Base-by-base conservation (phyloP, 2,113 vertebrate species). In the Tapirus terrestris region DNA sequence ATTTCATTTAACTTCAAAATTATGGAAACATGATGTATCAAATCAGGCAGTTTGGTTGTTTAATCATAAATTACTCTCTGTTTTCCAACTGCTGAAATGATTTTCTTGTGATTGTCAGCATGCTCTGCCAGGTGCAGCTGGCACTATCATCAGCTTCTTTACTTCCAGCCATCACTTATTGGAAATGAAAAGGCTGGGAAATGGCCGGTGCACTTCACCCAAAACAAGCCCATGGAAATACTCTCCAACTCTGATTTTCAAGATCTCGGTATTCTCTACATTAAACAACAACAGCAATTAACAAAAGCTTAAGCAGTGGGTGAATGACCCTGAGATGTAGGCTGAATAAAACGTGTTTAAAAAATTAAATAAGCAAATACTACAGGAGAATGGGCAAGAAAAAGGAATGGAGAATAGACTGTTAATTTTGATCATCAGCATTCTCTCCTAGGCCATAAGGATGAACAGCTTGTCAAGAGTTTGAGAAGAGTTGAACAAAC, bases 1-100 rank as follows among this genome's bases (percentile, higher is more conserved):
- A 90, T 65, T 73, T 75, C 36, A 36, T 14, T 85, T 91, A 92
- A 89, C 31, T 95, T 87, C 56, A 81, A 95, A 91, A 90, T 67
- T 81, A 53, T 67, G n/a, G 36, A 72, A 84, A 94, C 36, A 60
- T 0, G 9, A 76, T 45, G n/a, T 58, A 96, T 36, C 8, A 8
- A 68, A 60, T 60, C 45, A 45, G 36, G 87, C 21, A 12, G 70
- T 16, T n/a, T 39, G 36, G 75, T 17, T 68, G 60, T 63, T 33
- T 65, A 61, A 39, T 9, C 2, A 60, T 56, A 93, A 85, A 81
- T 43, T 56, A 61, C 20, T 39, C 6, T 76, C 23, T 21, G 18
- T 80, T 96, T 61, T 84, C 33, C 39, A 65, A 21, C 8, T 53
- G 60, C 58, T 77, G 39, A 68, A 67, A 48, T 39, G 20, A 43